Conservation (phyloP, 2,888 invertebrate genomes). For the Catocala nupta region DNA sequence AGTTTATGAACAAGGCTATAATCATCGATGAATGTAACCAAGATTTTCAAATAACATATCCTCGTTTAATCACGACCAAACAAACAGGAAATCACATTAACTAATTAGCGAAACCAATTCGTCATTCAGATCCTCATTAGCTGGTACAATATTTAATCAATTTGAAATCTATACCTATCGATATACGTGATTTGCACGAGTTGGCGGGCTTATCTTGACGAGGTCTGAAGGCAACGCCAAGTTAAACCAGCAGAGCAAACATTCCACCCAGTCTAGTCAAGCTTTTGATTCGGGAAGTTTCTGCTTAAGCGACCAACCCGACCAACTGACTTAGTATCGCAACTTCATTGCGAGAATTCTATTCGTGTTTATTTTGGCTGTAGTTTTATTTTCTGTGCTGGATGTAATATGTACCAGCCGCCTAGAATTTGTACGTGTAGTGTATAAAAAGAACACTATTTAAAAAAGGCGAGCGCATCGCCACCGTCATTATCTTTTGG, state of each 20-base stretch:
- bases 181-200: conserved; percentile 22
- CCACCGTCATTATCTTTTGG: too few species aligned
- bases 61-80: neutral
- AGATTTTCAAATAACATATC: too few species aligned
- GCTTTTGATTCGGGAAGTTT: conserved; percentile 75
- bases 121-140: neutral
- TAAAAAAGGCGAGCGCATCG: too few species aligned
- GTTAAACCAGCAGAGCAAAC: conserved; percentile 67
- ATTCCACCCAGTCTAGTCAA: conserved; percentile 65
- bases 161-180: conserved; percentile 2
- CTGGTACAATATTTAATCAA: conserved; percentile 3
- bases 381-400: neutral
- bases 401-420: neutral
- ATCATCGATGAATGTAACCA: too few species aligned
- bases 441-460: too few species aligned
- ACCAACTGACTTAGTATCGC: conserved; percentile 50
- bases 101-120: neutral
- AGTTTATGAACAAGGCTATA: too few species aligned
- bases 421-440: too few species aligned
- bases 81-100: neutral
- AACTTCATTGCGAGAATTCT: conserved; percentile 43
- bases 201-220: conserved; percentile 55
- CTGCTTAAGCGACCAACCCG: conserved; percentile 61
- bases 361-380: conserved; percentile 4
- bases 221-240: conserved; percentile 58